Evolutionary conservation across 2,113 vertebrate genomes (phyloP).

Genomic region (Turdus rufiventris): DNA sequence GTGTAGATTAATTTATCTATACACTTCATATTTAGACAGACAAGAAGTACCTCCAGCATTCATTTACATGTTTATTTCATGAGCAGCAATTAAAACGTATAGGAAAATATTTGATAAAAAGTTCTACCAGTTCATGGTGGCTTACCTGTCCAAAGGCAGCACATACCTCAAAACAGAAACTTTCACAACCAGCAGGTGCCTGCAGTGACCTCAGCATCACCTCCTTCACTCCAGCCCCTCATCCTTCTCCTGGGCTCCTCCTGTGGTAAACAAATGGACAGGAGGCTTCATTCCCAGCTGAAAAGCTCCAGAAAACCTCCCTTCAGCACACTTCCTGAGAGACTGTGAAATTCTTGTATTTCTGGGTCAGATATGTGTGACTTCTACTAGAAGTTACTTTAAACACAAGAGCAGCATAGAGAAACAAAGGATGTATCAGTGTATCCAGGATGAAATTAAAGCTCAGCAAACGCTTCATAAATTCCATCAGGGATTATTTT

Average conservation of each 20-base stretch:
- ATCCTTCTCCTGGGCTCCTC: background rate
- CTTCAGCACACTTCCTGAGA: background rate
- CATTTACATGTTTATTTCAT: background rate
- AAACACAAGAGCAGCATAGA: background rate
- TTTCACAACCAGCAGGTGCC: background rate
- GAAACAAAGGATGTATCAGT: background rate
- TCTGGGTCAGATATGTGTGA: background rate
- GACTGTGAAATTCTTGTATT: background rate
- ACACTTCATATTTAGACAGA: background rate
- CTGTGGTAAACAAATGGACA: background rate
- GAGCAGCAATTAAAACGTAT: background rate
- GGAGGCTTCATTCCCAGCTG: background rate
- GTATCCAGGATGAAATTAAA: background rate
- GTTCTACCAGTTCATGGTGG: background rate
- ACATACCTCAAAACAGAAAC: background rate
- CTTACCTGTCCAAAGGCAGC: background rate
- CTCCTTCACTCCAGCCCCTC: background rate
- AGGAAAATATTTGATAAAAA: background rate
- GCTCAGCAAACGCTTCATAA: background rate
- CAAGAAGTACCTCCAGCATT: background rate
- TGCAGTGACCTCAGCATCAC: rapidly evolving
- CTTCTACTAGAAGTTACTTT: background rate
- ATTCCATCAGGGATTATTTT: background rate
- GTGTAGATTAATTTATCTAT: background rate
- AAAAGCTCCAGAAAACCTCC: background rate